A percentile compares a stretch with the other conserved stretches of the same genome.
Evolutionary conservation across 2,113 vertebrate species (phyloP).

Genomic region (Campylorhamphus procurvoides): DNA sequence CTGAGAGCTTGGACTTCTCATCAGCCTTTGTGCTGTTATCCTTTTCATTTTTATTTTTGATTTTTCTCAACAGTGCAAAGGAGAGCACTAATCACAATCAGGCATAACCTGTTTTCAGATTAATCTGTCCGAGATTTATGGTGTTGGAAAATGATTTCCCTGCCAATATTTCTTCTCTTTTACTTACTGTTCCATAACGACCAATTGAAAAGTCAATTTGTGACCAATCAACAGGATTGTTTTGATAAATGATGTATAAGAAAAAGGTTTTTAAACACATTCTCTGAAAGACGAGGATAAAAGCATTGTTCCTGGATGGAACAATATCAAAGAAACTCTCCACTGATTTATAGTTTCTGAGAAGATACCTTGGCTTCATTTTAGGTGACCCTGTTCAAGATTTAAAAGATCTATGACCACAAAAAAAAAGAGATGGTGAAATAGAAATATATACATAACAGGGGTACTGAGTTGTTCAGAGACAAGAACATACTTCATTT

Average conservation of each 20-base stretch:
- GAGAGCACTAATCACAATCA: background rate
- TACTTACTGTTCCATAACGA: background rate
- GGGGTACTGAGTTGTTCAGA: background rate
- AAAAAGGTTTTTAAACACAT: background rate
- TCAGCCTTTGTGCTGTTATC: background rate
- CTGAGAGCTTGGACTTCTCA: background rate
- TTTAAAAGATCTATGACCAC: background rate
- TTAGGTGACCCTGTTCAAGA: background rate
- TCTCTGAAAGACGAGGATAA: background rate
- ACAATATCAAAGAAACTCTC: background rate
- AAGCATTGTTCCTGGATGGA: background rate
- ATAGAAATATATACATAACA: background rate
- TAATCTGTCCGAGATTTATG: background rate
- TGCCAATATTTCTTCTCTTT: slow-evolving; percentile 25
- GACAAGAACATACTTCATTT: background rate
- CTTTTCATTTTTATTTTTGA: background rate
- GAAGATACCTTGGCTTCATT: background rate
- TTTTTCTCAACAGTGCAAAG: background rate
- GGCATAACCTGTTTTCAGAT: background rate
- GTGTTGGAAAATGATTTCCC: background rate
- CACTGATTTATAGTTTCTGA: background rate
- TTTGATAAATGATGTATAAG: background rate
- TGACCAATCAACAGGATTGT: background rate
- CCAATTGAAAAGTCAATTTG: slow-evolving; percentile 9
- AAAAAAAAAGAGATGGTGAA: background rate